These are phyloP conservation scores for Eudorcas thomsonii DNA, from an alignment of 2,113 vertebrate genomes.

Conservation along the genomic window DNA sequence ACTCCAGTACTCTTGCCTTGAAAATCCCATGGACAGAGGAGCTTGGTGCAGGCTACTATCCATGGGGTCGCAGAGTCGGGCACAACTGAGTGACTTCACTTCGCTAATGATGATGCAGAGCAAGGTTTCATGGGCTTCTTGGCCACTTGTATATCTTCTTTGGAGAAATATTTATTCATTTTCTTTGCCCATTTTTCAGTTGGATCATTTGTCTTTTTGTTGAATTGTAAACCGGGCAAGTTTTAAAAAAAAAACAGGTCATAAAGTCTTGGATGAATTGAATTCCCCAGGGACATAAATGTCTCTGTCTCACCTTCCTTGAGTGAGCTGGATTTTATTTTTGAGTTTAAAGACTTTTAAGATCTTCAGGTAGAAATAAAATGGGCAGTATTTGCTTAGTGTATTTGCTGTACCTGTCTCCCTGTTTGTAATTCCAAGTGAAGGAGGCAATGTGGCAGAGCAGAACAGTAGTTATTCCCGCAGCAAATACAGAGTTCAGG, in stretches of 20 bases:
- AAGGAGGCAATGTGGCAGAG: not conserved
- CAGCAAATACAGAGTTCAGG: not conserved
- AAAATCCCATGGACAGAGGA: too few species aligned
- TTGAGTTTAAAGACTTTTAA: not conserved
- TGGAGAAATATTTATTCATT: not conserved
- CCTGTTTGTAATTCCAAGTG: not conserved
- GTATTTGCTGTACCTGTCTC: not conserved
- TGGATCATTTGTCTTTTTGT: not conserved
- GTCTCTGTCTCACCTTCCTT: not conserved
- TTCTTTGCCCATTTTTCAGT: not conserved
- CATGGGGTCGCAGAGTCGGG: too few species aligned
- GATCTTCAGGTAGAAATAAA: not conserved
- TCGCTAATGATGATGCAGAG: not conserved
- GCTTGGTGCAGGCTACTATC: too few species aligned
- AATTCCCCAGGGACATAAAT: not conserved
- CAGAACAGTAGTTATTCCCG: not conserved
- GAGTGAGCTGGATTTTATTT: not conserved
- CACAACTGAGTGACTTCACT: too few species aligned
- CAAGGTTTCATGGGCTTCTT: not conserved
- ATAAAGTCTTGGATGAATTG: not conserved
- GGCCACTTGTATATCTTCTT: not conserved
- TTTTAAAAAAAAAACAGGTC: constrained; percentile 2
- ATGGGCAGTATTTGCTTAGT: not conserved
- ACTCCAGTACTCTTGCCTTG: too few species aligned
- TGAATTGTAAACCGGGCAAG: not conserved